Evolutionary conservation across 2,888 invertebrate genomes (phyloP), one percentile per base, ranked within the genome.

Genomic region (Drosophila testacea): DNA sequence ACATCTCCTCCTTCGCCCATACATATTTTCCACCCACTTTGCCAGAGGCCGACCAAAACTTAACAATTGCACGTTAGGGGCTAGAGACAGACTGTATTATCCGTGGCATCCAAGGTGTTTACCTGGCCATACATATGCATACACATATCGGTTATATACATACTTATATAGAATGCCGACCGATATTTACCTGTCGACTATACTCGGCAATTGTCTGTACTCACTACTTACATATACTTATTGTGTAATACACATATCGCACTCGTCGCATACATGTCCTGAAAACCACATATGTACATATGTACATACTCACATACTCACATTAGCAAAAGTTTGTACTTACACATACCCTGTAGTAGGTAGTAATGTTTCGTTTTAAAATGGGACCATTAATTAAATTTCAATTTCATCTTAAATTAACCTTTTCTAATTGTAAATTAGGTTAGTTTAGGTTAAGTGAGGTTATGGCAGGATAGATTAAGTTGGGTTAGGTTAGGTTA

Each of bases 1-100:
- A 34, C 42, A 56, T 16, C 16, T 16, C 13, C 44, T 44, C 56
- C 34, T 16, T 11, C 61, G 32, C 48, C 52, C 68, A 48, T 50
- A 59, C 68, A 48, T 50, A 59, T 47, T 48, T 60, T 34, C 56
- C 71, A 67, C 52, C 71, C 67, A 73, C 62, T 38, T 56, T 56
- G 47, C 56, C 60, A 27, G n/a, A 42, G 44, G 66, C 51, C 52
- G 56, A 60, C 41, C 22, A 13, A 46, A 72, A 67, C 67, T 62
- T 62, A 62, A 60, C 72, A 73, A 72, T 73, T 64, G 68, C 68
- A 67, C 71, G 54, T 71, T 73, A 55, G 72, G 72, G 70, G 66
- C 71, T 61, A 62, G 44, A 66, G 44, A 50, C 57, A 54, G 65
- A 66, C 62, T 52, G 59, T 51, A 68, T 55, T 73, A 68, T 63